Evolutionary conservation across 2,797 vertebrate species (phyloP).

Genomic region (Hozukius guyotensis): DNA sequence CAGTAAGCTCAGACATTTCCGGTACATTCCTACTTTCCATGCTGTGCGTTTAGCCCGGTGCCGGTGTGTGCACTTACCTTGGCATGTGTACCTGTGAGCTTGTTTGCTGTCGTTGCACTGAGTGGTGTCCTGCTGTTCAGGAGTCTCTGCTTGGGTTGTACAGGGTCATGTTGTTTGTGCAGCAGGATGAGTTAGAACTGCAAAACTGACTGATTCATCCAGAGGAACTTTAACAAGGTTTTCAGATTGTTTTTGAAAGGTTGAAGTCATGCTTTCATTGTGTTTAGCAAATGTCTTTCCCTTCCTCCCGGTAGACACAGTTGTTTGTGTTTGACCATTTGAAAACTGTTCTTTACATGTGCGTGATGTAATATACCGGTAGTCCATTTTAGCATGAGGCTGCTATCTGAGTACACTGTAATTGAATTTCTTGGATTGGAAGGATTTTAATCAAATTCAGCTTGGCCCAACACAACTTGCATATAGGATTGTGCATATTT

Average conservation of each 20-base stretch:
- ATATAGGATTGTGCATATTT: background rate
- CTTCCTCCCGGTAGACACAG: background rate
- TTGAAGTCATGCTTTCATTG: background rate
- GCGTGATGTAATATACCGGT: background rate
- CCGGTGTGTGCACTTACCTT: background rate
- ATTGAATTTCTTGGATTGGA: background rate
- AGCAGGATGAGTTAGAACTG: constrained; percentile 6
- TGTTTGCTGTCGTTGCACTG: constrained; percentile 25
- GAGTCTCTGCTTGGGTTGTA: background rate
- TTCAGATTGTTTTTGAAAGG: background rate
- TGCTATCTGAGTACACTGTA: background rate
- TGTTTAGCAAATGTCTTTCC: background rate
- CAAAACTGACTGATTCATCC: background rate
- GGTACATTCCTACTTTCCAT: background rate
- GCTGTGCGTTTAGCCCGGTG: background rate
- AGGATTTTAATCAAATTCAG: background rate
- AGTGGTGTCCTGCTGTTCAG: constrained; percentile 57
- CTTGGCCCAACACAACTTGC: background rate
- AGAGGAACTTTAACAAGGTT: background rate
- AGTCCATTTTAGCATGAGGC: background rate
- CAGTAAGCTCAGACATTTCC: background rate
- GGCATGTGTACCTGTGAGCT: constrained; percentile 12
- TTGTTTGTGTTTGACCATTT: background rate
- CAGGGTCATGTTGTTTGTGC: constrained; percentile 20
- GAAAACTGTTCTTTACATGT: background rate